Percentiles rank a stretch among this genome's conserved stretches.
phyloP scores from a whole-genome alignment of 2,888 invertebrate species.

The Sinopyrophorus schimmeli region DNA sequence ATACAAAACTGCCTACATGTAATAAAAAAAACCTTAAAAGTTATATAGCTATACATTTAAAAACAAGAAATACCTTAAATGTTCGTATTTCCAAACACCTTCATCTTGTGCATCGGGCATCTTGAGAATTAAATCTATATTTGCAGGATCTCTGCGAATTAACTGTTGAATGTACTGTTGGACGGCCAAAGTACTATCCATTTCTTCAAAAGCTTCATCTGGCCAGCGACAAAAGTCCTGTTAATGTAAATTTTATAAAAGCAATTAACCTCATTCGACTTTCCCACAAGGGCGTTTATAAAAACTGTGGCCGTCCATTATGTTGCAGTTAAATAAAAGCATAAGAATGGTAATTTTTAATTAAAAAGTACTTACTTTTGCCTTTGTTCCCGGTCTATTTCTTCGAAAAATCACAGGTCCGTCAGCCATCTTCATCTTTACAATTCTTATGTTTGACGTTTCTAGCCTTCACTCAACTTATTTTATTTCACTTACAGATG shows the following conservation, averaged over 20 bases:
- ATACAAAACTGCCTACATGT: constrained; percentile 92
- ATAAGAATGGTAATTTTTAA: not conserved
- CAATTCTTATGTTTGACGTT: constrained; percentile 26
- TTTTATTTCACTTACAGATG: too few relatives aligned
- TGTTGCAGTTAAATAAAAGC: not conserved
- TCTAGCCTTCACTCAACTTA: constrained; percentile 15
- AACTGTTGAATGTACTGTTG: constrained; percentile 99
- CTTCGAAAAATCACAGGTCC: constrained; percentile 79
- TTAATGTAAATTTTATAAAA: constrained; percentile 35
- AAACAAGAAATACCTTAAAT: constrained; percentile 73
- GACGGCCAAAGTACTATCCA: constrained; percentile 98
- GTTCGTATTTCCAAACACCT: constrained; percentile 99
- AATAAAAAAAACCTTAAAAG: too few relatives aligned
- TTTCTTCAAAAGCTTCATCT: constrained; percentile 97
- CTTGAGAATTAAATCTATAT: constrained; percentile 91
- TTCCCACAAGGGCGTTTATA: not conserved
- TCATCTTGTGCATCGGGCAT: constrained; percentile 98
- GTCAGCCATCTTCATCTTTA: constrained; percentile 82
- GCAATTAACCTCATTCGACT: constrained; percentile 6
- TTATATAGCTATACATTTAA: not conserved
- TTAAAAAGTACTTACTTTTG: constrained; percentile 64
- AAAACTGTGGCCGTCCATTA: not conserved
- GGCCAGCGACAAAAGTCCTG: constrained; percentile 98
- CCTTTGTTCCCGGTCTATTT: constrained; percentile 90
- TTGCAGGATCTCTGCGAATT: constrained; percentile 88